Conservation (phyloP, 2,888 invertebrate species). For the Dromius quadrimaculatus region DNA sequence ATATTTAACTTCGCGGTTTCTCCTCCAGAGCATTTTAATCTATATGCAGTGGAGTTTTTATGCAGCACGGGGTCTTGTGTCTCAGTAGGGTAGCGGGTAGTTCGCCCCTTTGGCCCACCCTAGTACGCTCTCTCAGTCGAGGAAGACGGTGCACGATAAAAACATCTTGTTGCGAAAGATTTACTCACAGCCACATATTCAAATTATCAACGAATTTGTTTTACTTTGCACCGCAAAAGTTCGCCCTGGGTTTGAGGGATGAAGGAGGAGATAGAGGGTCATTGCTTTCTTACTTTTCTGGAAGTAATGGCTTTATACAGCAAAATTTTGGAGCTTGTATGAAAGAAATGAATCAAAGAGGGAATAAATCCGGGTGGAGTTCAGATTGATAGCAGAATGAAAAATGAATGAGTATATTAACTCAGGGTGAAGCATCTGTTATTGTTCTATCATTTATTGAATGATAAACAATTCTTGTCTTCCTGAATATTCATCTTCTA, state of each 20-base stretch:
- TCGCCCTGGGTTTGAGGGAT: not conserved
- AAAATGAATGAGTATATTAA: no score
- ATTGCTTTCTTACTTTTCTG: no score
- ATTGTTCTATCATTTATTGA: no score
- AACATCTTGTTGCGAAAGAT: slow-evolving; percentile 68
- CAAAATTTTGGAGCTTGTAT: no score
- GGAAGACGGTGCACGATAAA: slow-evolving; percentile 65
- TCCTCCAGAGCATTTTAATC: slow-evolving; percentile 67
- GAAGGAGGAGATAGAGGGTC: not conserved
- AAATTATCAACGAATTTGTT: slow-evolving; percentile 70
- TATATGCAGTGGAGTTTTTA: slow-evolving; percentile 67
- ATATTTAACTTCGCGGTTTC: slow-evolving; percentile 66
- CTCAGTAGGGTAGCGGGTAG: slow-evolving; percentile 30
- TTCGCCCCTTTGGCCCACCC: slow-evolving; percentile 4
- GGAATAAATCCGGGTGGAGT: no score
- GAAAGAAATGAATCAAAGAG: no score
- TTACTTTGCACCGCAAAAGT: slow-evolving; percentile 61
- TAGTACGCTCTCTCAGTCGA: slow-evolving; percentile 7
- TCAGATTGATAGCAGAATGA: no score
- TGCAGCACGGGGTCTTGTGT: slow-evolving; percentile 41
- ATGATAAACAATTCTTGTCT: no score
- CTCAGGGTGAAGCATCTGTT: no score
- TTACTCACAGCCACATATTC: slow-evolving; percentile 68
- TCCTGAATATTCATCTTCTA: no score
- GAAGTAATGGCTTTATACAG: slow-evolving; percentile 9